A percentile compares a stretch with the other conserved stretches of the same genome.
phyloP scores from a whole-genome alignment of 2,113 vertebrate genomes.

The Zosterops pallidus region DNA sequence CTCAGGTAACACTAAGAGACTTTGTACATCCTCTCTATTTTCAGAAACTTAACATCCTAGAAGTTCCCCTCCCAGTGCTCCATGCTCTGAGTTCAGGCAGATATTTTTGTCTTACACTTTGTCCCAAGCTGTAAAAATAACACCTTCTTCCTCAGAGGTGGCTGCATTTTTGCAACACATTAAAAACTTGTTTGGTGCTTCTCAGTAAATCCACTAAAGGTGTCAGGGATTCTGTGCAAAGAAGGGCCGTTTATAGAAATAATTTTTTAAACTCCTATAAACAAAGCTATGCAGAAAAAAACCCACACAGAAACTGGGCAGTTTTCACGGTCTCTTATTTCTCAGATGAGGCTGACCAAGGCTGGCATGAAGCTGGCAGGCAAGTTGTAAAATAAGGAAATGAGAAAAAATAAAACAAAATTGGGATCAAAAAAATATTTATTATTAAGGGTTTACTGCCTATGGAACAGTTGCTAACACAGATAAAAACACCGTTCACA shows the following conservation, averaged over 20 bases:
- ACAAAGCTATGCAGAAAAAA: neutral
- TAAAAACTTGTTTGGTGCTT: neutral
- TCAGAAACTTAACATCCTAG: neutral
- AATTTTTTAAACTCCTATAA: neutral
- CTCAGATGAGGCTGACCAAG: neutral
- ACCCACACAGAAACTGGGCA: neutral
- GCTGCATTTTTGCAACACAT: neutral
- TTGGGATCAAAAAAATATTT: slow-evolving; percentile 41
- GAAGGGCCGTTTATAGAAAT: neutral
- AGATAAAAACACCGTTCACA: slow-evolving; percentile 41
- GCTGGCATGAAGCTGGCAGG: neutral
- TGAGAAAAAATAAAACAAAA: slow-evolving; percentile 49
- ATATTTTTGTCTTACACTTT: neutral
- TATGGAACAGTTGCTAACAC: neutral
- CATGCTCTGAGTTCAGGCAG: neutral
- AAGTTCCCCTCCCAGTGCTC: neutral
- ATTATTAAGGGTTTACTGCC: slow-evolving; percentile 6
- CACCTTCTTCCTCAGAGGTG: neutral
- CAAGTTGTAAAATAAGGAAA: slow-evolving; percentile 37
- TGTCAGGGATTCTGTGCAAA: neutral
- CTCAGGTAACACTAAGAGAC: neutral
- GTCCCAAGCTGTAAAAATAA: neutral
- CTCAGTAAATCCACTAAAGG: neutral
- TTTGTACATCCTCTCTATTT: neutral
- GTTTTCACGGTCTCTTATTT: neutral